Base-by-base conservation (phyloP, 2,888 invertebrate genomes). In the Lasioglossum leucozonium region DNA sequence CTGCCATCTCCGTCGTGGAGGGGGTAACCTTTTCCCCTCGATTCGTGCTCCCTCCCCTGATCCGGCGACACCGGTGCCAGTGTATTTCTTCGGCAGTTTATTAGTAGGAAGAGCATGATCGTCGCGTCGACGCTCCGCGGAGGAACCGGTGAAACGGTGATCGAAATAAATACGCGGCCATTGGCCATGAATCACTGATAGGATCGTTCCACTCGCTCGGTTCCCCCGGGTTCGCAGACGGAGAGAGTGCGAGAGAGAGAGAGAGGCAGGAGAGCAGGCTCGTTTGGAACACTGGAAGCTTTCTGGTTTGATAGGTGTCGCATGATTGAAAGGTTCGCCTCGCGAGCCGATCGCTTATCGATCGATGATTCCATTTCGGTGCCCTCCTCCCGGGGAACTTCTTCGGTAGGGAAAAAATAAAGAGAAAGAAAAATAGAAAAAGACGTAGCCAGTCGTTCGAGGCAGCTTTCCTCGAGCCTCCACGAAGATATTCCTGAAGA, bases 321-420 rank as follows among this genome's bases (percentile, higher is more conserved):
- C 92, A 91, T 93, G 93, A 93, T 93, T 93, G 93, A 93, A 93
- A 92, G 92, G 91, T 92, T 92, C 84, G 88, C 90, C 81, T 84
- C 88, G 89, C 86, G 83, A 88, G 84, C 85, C 81, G 92, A 93
- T 91, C 91, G 91, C 87, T 87, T 91, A 91, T 92, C 93, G 92
- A 92, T 93, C 93, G 93, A 93, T 92, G 93, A 93, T 93, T 92
- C 89, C 92, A 92, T 92, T 92, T 91, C 87, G 91, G 88, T 79
- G 74, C 85, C 26, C 71, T 72, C 79, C 79, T 81, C 65, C 81
- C n/a, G n/a, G 72, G 79, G 79, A 82, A 88, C 88, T 72, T 71
- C 75, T 76, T 81, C 81, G n/a, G 62, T 74, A 11, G 37, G 18
- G 18, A 77, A 65, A 18, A 26, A 26, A 26, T 26, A 11, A 13